These are phyloP conservation scores for Mellilla xanthometata DNA, from an alignment of 2,888 invertebrate genomes.

Conservation along the genomic window DNA sequence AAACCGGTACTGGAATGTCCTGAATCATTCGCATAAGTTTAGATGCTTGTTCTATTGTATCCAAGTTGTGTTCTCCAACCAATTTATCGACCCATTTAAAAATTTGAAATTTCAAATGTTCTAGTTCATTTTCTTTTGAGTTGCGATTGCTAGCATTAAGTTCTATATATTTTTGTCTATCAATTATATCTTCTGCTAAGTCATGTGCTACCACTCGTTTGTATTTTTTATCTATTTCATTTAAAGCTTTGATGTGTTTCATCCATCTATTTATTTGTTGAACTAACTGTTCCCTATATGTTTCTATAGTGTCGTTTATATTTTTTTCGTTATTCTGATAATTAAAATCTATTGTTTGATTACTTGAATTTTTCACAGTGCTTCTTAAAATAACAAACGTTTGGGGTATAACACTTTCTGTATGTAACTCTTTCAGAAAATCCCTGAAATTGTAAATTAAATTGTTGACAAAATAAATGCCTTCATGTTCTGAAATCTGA, in stretches of 20 bases:
- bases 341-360: constrained; percentile 21
- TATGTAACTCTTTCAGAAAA: constrained; percentile 10
- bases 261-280: constrained; percentile 59
- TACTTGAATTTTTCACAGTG: constrained; percentile 18
- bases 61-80: constrained; percentile 44
- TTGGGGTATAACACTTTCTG: constrained; percentile 25
- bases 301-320: constrained; percentile 34
- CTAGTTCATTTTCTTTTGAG: constrained; percentile 49
- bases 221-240: constrained; percentile 34
- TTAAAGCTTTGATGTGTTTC: constrained; percentile 35
- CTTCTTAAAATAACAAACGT: constrained; percentile 44
- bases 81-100: constrained; percentile 65
- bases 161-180: constrained; percentile 57
- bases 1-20: constrained; percentile 44
- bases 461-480: constrained; percentile 37
- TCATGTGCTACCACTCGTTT: constrained; percentile 46
- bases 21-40: constrained; percentile 52
- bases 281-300: constrained; percentile 41
- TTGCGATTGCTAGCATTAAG: constrained; percentile 40
- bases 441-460: constrained; percentile 22
- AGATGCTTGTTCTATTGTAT: constrained; percentile 44
- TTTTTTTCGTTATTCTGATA: constrained; percentile 32
- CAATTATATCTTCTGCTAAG: constrained; percentile 58
- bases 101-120: constrained; percentile 62
- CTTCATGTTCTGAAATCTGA: constrained; percentile 39